Evolutionary conservation across 2,797 vertebrate genomes (phyloP), one percentile per base, ranked within the genome.

Genomic region (Antrozous pallidus): DNA sequence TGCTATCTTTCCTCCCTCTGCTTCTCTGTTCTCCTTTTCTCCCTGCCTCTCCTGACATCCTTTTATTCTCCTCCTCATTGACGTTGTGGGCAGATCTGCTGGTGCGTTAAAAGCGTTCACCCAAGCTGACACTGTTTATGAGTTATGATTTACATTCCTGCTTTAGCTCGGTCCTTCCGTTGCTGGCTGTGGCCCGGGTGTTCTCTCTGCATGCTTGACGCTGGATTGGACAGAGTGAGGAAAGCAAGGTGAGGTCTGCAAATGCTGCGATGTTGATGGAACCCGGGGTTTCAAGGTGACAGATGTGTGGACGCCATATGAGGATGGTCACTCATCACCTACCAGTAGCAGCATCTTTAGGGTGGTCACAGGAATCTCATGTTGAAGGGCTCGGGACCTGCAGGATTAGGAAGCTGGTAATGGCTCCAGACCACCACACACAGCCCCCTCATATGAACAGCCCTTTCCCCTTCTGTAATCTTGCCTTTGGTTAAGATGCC

Each of bases 121-220:
- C 90, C 77, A 81, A 92, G 85, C 58, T 47, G 94, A 97, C 91
- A 85, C 74, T 97, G 96, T 97, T 96, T 97, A 90, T 90, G 90
- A 93, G 73, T 90, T 90, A 61, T 61, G 61, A 92, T 94, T 94
- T 86, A 73, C 90, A 90, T 93, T 95, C 84, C 93, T 90, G 65
- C 28, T 63, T 79, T 49, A n/a, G 81, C 28, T 58, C 26, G 63
- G 36, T 88, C 91, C 84, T 95, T 81, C 81, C 88, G 33, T 58
- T 93, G 81, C 79, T 88, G 88, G 69, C 84, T 1, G 3, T 40
- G 71, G 84, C 69, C 93, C 51, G 93, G 4, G 38, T 91, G 81
- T 89, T 74, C 70, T 80, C 69, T 81, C 88, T 88, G 88, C 22
- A 33, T 90, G 93, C 94, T 94, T 95, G 89, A 93, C 36, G 8